These are phyloP conservation scores for Diaprepes abbreviatus DNA, from an alignment of 2,888 invertebrate species.

Conservation along the genomic window DNA sequence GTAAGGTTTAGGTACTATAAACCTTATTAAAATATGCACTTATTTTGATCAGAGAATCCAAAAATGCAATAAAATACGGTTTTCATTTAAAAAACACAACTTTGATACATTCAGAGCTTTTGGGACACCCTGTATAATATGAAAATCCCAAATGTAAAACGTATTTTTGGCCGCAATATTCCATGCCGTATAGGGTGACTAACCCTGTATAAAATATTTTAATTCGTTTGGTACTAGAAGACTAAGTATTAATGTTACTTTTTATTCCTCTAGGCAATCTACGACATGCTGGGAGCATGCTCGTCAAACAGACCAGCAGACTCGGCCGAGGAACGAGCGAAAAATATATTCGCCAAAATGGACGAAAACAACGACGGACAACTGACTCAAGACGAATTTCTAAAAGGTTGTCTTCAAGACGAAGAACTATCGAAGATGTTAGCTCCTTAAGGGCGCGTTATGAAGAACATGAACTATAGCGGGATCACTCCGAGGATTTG, in stretches of 20 bases:
- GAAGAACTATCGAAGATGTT: slow-evolving; percentile 96
- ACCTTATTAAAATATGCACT: too few relatives aligned
- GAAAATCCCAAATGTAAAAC: too few relatives aligned
- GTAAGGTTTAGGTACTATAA: too few relatives aligned
- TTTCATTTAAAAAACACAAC: too few relatives aligned
- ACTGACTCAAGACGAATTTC: slow-evolving; percentile 97
- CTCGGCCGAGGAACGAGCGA: slow-evolving; percentile 97
- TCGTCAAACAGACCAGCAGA: slow-evolving; percentile 95
- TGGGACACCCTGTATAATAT: too few relatives aligned
- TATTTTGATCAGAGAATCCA: too few relatives aligned
- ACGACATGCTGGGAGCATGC: slow-evolving; percentile 99
- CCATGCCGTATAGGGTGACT: not conserved
- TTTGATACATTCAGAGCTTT: too few relatives aligned
- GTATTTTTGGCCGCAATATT: not conserved
- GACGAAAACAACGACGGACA: slow-evolving; percentile 99
- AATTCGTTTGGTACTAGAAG: not conserved
- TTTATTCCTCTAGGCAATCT: slow-evolving; percentile 86
- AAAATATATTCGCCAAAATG: slow-evolving; percentile 99
- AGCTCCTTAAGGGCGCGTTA: slow-evolving; percentile 80
- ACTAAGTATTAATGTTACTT: not conserved
- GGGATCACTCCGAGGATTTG: slow-evolving; percentile 5
- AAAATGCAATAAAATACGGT: too few relatives aligned
- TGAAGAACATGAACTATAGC: not conserved
- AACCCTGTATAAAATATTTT: not conserved
- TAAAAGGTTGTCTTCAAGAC: slow-evolving; percentile 97